Percentiles rank a stretch among this genome's conserved stretches.
Conservation (phyloP, 1,140 invertebrate species). For the Delia radicum region DNA sequence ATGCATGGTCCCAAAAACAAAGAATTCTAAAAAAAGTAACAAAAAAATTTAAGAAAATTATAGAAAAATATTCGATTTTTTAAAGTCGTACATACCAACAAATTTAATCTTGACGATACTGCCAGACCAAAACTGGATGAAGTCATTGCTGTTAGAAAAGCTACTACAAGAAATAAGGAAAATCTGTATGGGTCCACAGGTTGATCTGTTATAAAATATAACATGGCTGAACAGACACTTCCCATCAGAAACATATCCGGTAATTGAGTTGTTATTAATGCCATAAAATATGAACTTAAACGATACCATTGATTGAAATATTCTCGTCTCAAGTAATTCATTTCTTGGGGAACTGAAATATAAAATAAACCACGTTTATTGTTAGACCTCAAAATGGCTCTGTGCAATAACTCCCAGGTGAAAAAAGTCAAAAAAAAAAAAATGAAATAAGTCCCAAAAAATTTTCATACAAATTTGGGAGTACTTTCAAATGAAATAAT, state of each 20-base stretch:
- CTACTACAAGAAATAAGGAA: conserved; percentile 66
- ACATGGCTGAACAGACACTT: conserved; percentile 75
- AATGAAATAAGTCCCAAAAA: too few relatives aligned
- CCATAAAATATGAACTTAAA: conserved; percentile 85
- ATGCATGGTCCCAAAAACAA: conserved; percentile 75
- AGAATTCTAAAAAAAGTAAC: conserved; percentile 63
- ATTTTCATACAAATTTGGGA: too few relatives aligned
- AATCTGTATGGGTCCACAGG: conserved; percentile 77
- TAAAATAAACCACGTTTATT: too few relatives aligned
- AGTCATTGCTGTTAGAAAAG: conserved; percentile 69
- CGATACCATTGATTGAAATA: conserved; percentile 94
- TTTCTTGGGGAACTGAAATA: conserved; percentile 82
- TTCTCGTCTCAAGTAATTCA: conserved; percentile 82
- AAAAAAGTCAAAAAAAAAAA: too few relatives aligned
- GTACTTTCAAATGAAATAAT: too few relatives aligned
- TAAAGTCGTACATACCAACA: conserved; percentile 66
- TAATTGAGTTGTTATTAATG: conserved; percentile 74
- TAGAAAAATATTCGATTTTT: too few relatives aligned
- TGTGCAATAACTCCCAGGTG: too few relatives aligned
- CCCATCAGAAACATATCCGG: conserved; percentile 73
- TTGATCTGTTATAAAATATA: conserved; percentile 84
- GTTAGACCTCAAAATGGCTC: too few relatives aligned
- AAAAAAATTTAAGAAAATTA: background rate
- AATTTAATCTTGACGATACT: conserved; percentile 69
- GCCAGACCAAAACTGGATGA: conserved; percentile 74